Conservation (phyloP, 2,888 invertebrate species). For the Hofmannophila pseudospretella region DNA sequence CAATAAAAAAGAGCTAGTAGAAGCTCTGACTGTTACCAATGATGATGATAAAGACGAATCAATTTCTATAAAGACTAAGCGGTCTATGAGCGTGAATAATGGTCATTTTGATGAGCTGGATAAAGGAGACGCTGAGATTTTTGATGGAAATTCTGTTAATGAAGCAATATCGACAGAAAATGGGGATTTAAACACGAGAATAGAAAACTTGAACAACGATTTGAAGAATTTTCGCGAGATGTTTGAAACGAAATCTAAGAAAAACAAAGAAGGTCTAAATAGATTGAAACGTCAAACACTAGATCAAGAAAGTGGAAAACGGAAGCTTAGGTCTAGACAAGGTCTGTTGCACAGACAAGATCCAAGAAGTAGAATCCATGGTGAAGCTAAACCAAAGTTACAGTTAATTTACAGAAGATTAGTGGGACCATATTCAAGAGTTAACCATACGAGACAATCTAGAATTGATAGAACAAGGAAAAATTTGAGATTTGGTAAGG, state of each 20-base stretch:
- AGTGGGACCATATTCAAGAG: background rate
- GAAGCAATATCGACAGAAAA: slow-evolving; percentile 2
- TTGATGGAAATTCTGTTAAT: slow-evolving; percentile 5
- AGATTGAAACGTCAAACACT: slow-evolving; percentile 35
- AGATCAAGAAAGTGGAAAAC: slow-evolving; percentile 13
- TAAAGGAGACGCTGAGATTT: slow-evolving; percentile 10
- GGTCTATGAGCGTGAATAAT: slow-evolving; percentile 24
- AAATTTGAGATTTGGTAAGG: slow-evolving; percentile 12
- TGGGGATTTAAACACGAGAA: slow-evolving; percentile 28
- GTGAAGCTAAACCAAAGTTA: slow-evolving; percentile 5
- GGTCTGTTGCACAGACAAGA: slow-evolving; percentile 18
- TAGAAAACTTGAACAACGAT: slow-evolving; percentile 38
- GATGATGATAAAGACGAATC: slow-evolving; percentile 14
- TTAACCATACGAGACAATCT: slow-evolving; percentile 11
- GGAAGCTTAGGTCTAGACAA: slow-evolving; percentile 23
- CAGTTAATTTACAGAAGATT: slow-evolving; percentile 3
- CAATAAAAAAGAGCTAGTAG: slow-evolving; percentile 22
- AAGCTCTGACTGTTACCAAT: slow-evolving; percentile 19
- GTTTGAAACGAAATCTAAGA: slow-evolving; percentile 21
- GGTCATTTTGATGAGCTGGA: slow-evolving; percentile 23
- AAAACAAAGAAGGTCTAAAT: slow-evolving; percentile 1
- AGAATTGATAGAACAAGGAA: slow-evolving; percentile 13
- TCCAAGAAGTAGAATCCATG: slow-evolving; percentile 10
- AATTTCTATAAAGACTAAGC: slow-evolving; percentile 28
- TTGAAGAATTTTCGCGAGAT: slow-evolving; percentile 33